Percentiles rank a stretch among this genome's conserved stretches.
These are phyloP conservation scores for Gymnoscelis rufifasciata DNA, from an alignment of 2,888 invertebrate genomes.

Conservation along the genomic window DNA sequence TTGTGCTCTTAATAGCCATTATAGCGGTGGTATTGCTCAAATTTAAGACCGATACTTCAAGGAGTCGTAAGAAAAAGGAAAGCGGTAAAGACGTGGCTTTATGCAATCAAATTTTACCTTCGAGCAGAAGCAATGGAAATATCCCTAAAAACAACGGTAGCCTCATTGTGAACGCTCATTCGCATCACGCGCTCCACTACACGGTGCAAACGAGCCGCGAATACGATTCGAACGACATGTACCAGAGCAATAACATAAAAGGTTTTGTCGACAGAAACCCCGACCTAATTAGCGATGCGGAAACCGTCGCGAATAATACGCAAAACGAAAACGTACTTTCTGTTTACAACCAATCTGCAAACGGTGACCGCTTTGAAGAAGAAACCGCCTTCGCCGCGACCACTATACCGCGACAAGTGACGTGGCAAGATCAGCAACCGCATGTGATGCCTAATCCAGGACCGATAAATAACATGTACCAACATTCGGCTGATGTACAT, in stretches of 20 bases:
- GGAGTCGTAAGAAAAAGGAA: conserved; percentile 75
- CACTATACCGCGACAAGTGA: conserved; percentile 73
- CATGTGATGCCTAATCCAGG: conserved; percentile 62
- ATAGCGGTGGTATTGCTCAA: conserved; percentile 82
- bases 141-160: conserved; percentile 78
- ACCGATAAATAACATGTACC: conserved; percentile 72
- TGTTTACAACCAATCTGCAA: conserved; percentile 64
- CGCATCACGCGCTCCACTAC: conserved; percentile 78
- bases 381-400: conserved; percentile 65
- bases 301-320: conserved; percentile 76
- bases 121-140: conserved; percentile 67
- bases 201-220: conserved; percentile 72
- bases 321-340: conserved; percentile 70
- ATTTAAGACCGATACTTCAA: conserved; percentile 67
- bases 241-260: conserved; percentile 72
- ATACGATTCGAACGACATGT: conserved; percentile 77
- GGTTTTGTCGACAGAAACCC: conserved; percentile 85
- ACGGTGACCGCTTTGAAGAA: conserved; percentile 63
- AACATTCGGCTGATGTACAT: conserved; percentile 86
- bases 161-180: conserved; percentile 75
- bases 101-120: conserved; percentile 75
- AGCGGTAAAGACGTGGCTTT: conserved; percentile 81
- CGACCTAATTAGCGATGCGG: conserved; percentile 88
- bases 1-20: conserved; percentile 82
- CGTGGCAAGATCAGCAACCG: conserved; percentile 75